These are phyloP conservation scores for Tetranychus piercei DNA, from an alignment of 2,888 invertebrate species.

Conservation along the genomic window DNA sequence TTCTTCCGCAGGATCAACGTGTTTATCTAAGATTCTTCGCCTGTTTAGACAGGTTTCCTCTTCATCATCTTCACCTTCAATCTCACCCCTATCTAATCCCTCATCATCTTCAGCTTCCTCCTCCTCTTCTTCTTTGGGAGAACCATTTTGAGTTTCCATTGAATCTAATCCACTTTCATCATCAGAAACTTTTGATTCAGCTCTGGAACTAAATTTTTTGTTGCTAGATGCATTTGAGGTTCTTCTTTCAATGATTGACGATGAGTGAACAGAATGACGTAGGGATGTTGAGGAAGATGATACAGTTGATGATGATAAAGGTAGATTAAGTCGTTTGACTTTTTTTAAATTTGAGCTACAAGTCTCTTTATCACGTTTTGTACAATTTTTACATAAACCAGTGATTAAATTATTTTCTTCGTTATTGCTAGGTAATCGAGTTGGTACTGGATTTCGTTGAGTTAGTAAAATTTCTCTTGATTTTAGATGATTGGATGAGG, in stretches of 20 bases:
- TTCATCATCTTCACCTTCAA: neutral
- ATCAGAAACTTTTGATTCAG: constrained; percentile 30
- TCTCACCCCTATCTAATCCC: too few relatives aligned
- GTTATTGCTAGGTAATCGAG: neutral
- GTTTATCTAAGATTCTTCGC: neutral
- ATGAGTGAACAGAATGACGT: neutral
- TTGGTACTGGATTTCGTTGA: too few relatives aligned
- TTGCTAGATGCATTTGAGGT: neutral
- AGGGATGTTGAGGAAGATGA: neutral
- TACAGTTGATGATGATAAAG: neutral
- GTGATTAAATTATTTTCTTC: neutral
- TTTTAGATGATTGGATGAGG: neutral
- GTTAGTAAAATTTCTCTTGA: neutral
- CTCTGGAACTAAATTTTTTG: neutral
- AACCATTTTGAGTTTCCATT: constrained; percentile 38
- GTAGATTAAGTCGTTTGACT: neutral
- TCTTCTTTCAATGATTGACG: neutral
- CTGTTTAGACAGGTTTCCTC: neutral
- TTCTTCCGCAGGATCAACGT: neutral
- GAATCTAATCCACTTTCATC: constrained; percentile 70
- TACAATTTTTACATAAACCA: neutral
- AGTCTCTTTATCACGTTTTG: neutral
- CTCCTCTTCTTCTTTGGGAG: neutral
- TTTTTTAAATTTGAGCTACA: neutral
- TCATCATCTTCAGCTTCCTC: neutral